Evolutionary conservation across 2,888 invertebrate genomes (phyloP), one percentile per base, ranked within the genome.

Genomic region (Brachyptera risi): DNA sequence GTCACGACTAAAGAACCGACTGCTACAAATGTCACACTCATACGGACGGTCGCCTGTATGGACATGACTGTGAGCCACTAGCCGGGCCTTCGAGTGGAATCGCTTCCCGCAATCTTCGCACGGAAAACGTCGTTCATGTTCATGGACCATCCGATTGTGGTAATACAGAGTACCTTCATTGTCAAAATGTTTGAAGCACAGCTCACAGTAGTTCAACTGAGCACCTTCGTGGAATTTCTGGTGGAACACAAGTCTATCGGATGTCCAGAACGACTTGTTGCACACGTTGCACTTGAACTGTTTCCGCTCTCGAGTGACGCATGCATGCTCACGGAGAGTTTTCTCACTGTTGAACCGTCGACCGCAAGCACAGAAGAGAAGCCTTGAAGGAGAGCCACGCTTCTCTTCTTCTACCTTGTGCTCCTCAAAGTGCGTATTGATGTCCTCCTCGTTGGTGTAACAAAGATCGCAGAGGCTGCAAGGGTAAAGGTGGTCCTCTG

Each of bases 131-230:
- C 58, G 15, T 21, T 60, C 65, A 7, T 58, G 54, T 26, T 63
- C 59, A 19, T 65, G 65, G 9, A 62, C 65, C 56, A 56, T 60
- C 3, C 63, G 51, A 38, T 57, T 50, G 50, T 65, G 65, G 31
- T 62, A 60, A 42, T 63, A 65, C 9, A 65, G 44, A 24, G 50
- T 38, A 19, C 63, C 59, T 59, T 63, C 63, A 51, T 59, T 59
- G n/a, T 63, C 63, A 59, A 61, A 65, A 27, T 59, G 44, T 37
- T 63, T 65, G 7, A 35, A 58, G 59, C 65, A 65, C 9, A 51
- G 40, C 9, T 42, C 58, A 54, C 65, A 65, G n/a, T 47, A 31
- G 49, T 65, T 61, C 23, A 51, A 31, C 27, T 24, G 26, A 4
- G 60, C 59, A 21, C 63, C 63, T 27, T 65, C 56, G 47, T 65